Conservation (phyloP, 2,797 vertebrate species). For the Pyrrhura leucotis region DNA sequence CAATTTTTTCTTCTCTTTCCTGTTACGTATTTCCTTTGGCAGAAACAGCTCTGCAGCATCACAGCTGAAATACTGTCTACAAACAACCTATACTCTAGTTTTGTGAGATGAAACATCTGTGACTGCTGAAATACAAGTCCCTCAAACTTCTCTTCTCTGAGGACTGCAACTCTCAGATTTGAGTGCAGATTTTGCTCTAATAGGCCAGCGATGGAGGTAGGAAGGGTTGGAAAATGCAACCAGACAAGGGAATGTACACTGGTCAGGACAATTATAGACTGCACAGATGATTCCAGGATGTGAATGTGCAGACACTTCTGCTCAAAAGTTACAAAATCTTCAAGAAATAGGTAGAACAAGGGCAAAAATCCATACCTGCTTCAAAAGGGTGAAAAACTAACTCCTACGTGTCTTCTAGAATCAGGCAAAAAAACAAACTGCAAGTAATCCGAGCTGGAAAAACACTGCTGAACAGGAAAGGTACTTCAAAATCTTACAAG, state of each 20-base stretch:
- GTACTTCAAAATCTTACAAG: not conserved
- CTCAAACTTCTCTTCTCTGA: not conserved
- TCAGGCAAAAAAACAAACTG: not conserved
- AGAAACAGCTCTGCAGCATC: not conserved
- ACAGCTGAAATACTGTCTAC: not conserved
- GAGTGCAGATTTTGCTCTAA: not conserved
- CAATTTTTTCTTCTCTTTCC: rapidly evolving
- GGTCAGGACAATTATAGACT: not conserved
- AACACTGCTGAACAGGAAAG: not conserved
- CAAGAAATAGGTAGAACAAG: not conserved
- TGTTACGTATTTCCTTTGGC: not conserved
- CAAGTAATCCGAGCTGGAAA: not conserved
- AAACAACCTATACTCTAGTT: not conserved
- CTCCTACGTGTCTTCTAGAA: not conserved
- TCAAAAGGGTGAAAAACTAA: not conserved
- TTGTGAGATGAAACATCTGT: not conserved
- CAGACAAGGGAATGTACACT: not conserved
- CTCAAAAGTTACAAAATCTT: not conserved
- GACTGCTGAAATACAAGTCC: not conserved
- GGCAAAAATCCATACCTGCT: not conserved
- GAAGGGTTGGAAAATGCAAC: not conserved
- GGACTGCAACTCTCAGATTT: not conserved
- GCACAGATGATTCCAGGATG: not conserved
- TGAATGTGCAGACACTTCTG: not conserved
- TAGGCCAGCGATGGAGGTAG: not conserved